phyloP scores from a whole-genome alignment of 1,140 invertebrate species.

The Drosophila subobscura region DNA sequence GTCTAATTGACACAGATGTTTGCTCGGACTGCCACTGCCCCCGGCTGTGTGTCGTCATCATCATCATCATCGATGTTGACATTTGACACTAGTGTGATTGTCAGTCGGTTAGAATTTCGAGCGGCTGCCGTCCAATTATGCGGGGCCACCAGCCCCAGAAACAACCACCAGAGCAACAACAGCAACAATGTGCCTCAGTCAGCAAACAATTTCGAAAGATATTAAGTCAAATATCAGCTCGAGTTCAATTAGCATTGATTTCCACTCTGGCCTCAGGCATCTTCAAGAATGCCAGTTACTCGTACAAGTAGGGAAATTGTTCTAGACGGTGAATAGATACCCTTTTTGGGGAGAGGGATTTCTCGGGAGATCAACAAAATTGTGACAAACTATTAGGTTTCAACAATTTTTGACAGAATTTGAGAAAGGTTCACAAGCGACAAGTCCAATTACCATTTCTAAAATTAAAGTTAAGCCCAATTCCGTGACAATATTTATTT shows the following conservation, averaged over 20 bases:
- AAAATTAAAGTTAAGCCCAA: not conserved
- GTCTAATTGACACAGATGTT: slow-evolving; percentile 69
- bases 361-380: no score
- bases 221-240: slow-evolving; percentile 49
- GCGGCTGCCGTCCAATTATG: slow-evolving; percentile 49
- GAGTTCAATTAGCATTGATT: slow-evolving; percentile 79
- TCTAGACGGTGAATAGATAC: not conserved
- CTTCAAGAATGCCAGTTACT: slow-evolving; percentile 37
- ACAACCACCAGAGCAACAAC: slow-evolving; percentile 20
- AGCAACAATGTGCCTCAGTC: slow-evolving; percentile 6
- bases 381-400: no score
- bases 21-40: slow-evolving; percentile 16
- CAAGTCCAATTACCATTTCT: not conserved
- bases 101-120: slow-evolving; percentile 42
- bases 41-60: slow-evolving; percentile 45
- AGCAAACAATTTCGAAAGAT: slow-evolving; percentile 60
- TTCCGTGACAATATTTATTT: not conserved
- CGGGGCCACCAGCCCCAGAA: slow-evolving; percentile 46
- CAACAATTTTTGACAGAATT: no score
- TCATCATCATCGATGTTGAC: slow-evolving; percentile 65
- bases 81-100: slow-evolving; percentile 65
- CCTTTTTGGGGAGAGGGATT: no score
- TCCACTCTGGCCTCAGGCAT: slow-evolving; percentile 56
- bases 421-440: no score
- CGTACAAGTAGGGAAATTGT: slow-evolving; percentile 3